These are phyloP conservation scores for Corythornis vintsioides DNA, from an alignment of 2,113 vertebrate species.

Conservation along the genomic window DNA sequence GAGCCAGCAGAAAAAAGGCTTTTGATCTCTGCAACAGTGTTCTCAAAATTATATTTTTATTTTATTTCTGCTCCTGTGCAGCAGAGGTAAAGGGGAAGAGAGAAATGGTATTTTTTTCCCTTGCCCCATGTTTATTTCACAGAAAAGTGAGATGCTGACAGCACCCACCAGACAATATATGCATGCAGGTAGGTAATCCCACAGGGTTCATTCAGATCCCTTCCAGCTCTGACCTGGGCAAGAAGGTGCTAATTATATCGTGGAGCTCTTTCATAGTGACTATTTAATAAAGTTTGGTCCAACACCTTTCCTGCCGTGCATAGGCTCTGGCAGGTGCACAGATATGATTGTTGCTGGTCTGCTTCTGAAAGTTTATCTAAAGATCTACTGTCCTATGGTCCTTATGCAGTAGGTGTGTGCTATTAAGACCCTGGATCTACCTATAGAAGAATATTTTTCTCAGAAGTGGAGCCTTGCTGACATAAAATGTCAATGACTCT, in stretches of 20 bases:
- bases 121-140: not conserved
- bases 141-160: not conserved
- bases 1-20: conserved; percentile 58
- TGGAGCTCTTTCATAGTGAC: not conserved
- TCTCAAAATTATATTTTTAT: not conserved
- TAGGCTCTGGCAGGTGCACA: not conserved
- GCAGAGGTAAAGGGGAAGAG: not conserved
- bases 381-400: not conserved
- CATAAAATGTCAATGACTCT: not conserved
- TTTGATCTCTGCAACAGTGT: conserved; percentile 63
- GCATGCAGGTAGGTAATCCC: not conserved
- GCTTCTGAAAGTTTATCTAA: not conserved
- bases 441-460: not conserved
- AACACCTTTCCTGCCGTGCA: not conserved
- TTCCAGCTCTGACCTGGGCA: not conserved
- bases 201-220: not conserved
- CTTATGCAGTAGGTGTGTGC: not conserved
- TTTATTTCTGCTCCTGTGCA: conserved; percentile 8
- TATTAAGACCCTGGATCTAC: not conserved
- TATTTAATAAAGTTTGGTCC: not conserved
- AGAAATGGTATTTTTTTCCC: not conserved
- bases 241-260: not conserved
- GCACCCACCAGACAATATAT: not conserved
- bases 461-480: not conserved
- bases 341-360: not conserved